phyloP scores from a whole-genome alignment of 2,797 vertebrate genomes.

The Molossus alvarezi region DNA sequence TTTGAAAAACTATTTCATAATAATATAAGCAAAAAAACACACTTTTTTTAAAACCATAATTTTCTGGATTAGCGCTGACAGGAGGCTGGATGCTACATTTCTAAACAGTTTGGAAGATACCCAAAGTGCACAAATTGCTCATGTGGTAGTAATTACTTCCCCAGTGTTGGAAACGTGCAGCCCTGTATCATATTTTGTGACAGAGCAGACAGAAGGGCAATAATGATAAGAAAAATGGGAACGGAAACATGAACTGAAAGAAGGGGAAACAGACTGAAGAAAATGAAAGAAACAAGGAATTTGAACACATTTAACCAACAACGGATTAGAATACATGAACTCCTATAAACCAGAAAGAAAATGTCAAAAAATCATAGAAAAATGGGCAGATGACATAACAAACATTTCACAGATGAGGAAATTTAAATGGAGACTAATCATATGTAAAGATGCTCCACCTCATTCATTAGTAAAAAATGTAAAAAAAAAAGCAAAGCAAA shows the following conservation, averaged over 20 bases:
- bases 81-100: neutral
- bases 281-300: conserved; percentile 31
- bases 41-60: neutral
- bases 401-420: conserved; percentile 47
- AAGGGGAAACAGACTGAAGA: neutral
- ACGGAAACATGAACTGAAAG: conserved; percentile 41
- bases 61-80: conserved; percentile 19
- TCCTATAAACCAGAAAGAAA: neutral
- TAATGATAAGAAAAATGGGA: conserved; percentile 30
- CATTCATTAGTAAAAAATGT: neutral
- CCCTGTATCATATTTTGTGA: conserved; percentile 45
- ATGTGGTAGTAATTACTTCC: neutral
- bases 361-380: conserved; percentile 29
- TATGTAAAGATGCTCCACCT: conserved; percentile 7
- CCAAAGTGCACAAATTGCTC: conserved; percentile 15
- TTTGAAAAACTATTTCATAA: conserved; percentile 2
- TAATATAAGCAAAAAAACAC: conserved; percentile 32
- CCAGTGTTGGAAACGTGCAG: neutral
- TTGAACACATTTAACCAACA: conserved; percentile 4
- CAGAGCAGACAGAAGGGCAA: conserved; percentile 23
- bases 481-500: conserved; percentile 52
- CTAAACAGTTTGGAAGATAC: conserved; percentile 20
- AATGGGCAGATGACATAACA: conserved; percentile 53
- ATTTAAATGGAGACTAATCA: neutral
- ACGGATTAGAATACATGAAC: conserved; percentile 21